Evolutionary conservation across 2,888 invertebrate genomes (phyloP), one percentile per base, ranked within the genome.

Genomic region (Tiliacea citrago): DNA sequence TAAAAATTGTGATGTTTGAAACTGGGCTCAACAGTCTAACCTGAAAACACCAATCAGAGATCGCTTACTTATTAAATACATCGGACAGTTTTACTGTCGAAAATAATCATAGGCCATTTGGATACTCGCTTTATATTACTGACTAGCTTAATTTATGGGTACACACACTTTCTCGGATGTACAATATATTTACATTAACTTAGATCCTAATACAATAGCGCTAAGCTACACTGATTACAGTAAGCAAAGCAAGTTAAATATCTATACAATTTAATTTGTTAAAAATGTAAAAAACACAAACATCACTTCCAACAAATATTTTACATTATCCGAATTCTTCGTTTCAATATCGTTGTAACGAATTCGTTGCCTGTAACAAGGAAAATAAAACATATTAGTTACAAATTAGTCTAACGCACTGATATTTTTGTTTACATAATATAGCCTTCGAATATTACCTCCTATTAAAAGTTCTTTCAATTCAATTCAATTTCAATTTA

Each of bases 11-110:
- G 80, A 90, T 90, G 91, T 93, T 93, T 93, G 93, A 95, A 95
- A 94, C 88, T 88, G 95, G 95, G 95, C 95, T 95, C 95, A 93
- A 88, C 83, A 89, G 92, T 93, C 88, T 89, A 84, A 88, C 86
- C 86, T 89, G 90, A 89, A 92, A 91, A 92, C 92, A 90, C 89
- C 79, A 91, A 92, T 91, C 88, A 77, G 76, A 76, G 67, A 71
- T 29, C 3, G 66, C 45, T 74, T 60, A 73, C 49, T 51, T 76
- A 82, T 70, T 73, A 68, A 71, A 70, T 39, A 75, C 55, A 62
- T 65, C n/a, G 51, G 81, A 83, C 85, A 81, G 77, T 77, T 78
- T 76, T 4, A 82, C 81, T 85, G 77, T 45, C 82, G 60, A 74
- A 77, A 83, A 55, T 75, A 84, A 58, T 81, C 55, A 63, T 94